phyloP scores from a whole-genome alignment of 2,113 vertebrate genomes.

The Vulpes ferrilata region DNA sequence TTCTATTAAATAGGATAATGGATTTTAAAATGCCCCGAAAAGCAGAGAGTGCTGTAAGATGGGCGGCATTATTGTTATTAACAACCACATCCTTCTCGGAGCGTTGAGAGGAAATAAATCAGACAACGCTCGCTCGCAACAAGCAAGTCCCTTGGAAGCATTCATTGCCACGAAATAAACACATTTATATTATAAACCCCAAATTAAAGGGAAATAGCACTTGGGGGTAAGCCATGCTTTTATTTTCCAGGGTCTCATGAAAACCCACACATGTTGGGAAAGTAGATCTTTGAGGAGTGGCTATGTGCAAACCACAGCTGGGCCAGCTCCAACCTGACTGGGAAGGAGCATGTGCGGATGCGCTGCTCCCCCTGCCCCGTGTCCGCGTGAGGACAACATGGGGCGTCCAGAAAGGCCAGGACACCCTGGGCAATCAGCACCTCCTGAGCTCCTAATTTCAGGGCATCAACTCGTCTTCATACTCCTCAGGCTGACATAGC shows the following conservation, averaged over 20 bases:
- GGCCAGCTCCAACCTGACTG: too few species aligned
- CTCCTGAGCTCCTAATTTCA: neutral
- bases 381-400: too few species aligned
- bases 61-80: slow-evolving; percentile 77
- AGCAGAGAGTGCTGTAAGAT: slow-evolving; percentile 76
- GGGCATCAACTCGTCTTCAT: neutral
- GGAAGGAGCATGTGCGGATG: neutral
- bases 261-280: slow-evolving; percentile 8
- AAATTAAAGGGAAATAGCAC: slow-evolving; percentile 73
- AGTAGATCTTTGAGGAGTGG: neutral
- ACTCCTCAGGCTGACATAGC: neutral
- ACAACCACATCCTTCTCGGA: slow-evolving; percentile 74
- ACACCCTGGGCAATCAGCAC: neutral
- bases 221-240: slow-evolving; percentile 63
- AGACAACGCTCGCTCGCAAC: neutral
- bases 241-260: slow-evolving; percentile 66
- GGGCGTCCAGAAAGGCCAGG: neutral
- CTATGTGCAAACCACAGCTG: neutral
- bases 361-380: fast-evolving
- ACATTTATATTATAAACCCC: slow-evolving; percentile 68
- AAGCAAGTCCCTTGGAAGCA: slow-evolving; percentile 67
- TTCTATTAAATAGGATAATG: slow-evolving; percentile 83
- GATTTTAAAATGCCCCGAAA: slow-evolving; percentile 81
- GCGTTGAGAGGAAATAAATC: slow-evolving; percentile 77
- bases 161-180: slow-evolving; percentile 67